Evolutionary conservation across 2,797 vertebrate species (phyloP).

Genomic region (Danio jaintianensis): DNA sequence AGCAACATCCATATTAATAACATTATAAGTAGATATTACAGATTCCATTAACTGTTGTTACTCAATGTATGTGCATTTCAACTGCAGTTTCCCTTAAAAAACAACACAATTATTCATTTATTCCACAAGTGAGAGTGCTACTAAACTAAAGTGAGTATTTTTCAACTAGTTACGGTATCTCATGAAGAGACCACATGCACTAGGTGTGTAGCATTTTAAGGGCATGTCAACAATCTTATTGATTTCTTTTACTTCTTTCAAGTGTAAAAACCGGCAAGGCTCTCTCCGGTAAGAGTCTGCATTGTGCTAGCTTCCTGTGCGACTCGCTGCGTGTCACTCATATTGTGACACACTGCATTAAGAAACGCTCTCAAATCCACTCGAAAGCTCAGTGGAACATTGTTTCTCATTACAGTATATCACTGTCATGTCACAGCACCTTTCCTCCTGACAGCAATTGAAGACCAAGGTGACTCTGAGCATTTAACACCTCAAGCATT

Average conservation of each 20-base stretch:
- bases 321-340: not conserved
- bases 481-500: constrained; percentile 52
- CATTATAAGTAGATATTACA: no score
- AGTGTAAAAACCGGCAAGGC: not conserved
- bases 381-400: constrained; percentile 36
- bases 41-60: not conserved
- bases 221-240: not conserved
- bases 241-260: constrained; percentile 1
- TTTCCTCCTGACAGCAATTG: constrained; percentile 39
- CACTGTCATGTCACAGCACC: constrained; percentile 52
- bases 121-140: not conserved
- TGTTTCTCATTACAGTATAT: constrained; percentile 59
- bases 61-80: not conserved
- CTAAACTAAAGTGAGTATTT: not conserved
- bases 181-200: not conserved
- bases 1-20: not conserved
- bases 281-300: not conserved
- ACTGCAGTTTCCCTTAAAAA: not conserved
- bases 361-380: constrained; percentile 36
- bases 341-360: constrained; percentile 21
- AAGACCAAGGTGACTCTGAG: constrained; percentile 58
- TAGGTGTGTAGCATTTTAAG: not conserved
- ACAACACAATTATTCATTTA: not conserved
- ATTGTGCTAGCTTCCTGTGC: not conserved
- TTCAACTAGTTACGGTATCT: not conserved